Evolutionary conservation across 2,113 vertebrate species (phyloP), one percentile per base, ranked within the genome.

Genomic region (Tragelaphus buxtoni): DNA sequence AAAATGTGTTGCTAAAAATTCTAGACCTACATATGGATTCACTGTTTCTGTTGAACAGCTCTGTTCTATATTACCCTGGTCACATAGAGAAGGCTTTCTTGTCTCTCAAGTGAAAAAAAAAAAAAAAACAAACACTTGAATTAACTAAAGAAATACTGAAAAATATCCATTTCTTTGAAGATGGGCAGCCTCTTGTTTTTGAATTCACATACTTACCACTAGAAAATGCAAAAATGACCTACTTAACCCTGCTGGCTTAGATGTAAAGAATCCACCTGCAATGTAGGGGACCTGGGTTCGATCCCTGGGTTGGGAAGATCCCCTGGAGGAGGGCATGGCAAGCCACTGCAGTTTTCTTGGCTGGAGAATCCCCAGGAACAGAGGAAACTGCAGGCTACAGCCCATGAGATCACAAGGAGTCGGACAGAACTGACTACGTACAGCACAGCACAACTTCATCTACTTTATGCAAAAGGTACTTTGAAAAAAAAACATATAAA

Each of bases 401-500:
- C 22, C n/a, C 65, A 22, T 35, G n/a, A 69, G 65, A 69, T 39
- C 0, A 0, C 18, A 35, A 35, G 35, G 9, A 39, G 18, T 3
- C 4, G 0, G 9, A 39, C 65, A 6, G 9, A 72, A 6, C 65
- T 72, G 18, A 72, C n/a, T 35, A 69, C 10, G n/a, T 5, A 39
- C 5, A 72, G n/a, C 65, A 39, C 65, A 39, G 65, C 65, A 72
- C n/a, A 72, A 12, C 4, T 61, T 65, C 26, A 0, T 24, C 1
- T 49, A 22, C 47, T 79, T n/a, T 58, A 55, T 79, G n/a, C 2
- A 4, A 47, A 90, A 90, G 35, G 1, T 58, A 51, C 24, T 76
- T 47, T 72, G 47, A 22, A 69, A 4, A 49, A 42, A 42, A 51
- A 61, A 20, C 42, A 61, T 42, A 24, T 30, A 20, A 56, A 92